Evolutionary conservation across 2,888 invertebrate genomes (phyloP).

Genomic region (Frankliniella fusca): DNA sequence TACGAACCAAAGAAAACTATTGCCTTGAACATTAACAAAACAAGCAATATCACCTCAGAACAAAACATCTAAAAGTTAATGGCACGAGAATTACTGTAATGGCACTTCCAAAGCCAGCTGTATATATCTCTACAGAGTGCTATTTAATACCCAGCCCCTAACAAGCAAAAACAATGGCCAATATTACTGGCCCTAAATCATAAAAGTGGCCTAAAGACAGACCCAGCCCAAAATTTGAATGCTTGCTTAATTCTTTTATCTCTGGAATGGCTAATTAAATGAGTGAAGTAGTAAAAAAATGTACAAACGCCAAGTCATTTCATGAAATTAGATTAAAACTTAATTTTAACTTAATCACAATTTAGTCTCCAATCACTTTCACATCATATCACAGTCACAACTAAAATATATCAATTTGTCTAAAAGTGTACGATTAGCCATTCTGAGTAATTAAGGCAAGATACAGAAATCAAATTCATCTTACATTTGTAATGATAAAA

Average conservation of each 20-base stretch:
- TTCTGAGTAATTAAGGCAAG: background rate
- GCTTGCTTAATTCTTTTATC: no score
- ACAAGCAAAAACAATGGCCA: background rate
- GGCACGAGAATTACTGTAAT: background rate
- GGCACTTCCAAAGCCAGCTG: slow-evolving; percentile 5
- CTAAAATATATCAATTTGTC: background rate
- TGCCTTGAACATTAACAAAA: slow-evolving; percentile 18
- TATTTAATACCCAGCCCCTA: background rate
- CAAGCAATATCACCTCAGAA: slow-evolving; percentile 6
- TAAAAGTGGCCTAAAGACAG: background rate
- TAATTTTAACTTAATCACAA: background rate
- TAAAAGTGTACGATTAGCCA: background rate
- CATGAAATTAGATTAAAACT: background rate
- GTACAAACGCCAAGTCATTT: background rate
- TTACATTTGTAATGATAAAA: no score
- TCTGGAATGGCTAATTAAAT: slow-evolving; percentile 3
- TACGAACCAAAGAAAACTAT: background rate
- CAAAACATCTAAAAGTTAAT: background rate
- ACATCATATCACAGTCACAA: slow-evolving; percentile 13
- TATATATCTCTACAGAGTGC: background rate
- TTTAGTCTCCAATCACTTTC: background rate
- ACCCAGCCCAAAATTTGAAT: no score
- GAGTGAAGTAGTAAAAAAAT: background rate
- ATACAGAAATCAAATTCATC: no score
- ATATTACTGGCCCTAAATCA: background rate